Percentiles rank a stretch among this genome's conserved stretches.
phyloP scores from a whole-genome alignment of 2,797 vertebrate genomes.

The Enteromius unitaeniatus region DNA sequence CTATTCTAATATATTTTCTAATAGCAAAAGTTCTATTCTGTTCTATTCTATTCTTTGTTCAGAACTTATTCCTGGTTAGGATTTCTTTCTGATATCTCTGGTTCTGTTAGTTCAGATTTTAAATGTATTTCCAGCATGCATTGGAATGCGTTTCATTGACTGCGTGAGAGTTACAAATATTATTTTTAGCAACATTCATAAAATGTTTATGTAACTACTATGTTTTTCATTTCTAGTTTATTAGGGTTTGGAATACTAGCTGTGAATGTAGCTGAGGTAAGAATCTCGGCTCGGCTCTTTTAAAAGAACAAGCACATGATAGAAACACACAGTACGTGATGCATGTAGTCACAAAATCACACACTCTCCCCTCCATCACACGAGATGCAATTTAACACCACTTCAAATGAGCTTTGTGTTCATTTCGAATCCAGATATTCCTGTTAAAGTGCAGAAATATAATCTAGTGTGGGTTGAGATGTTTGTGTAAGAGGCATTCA shows the following conservation, averaged over 20 bases:
- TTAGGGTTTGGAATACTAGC: background rate
- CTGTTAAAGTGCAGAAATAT: constrained; percentile 29
- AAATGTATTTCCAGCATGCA: background rate
- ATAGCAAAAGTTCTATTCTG: background rate
- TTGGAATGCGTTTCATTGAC: background rate
- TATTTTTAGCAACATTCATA: background rate
- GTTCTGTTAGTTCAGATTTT: background rate
- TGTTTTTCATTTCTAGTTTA: background rate
- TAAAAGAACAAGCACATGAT: background rate
- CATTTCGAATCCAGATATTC: constrained; percentile 19
- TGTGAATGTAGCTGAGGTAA: background rate
- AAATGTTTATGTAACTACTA: background rate
- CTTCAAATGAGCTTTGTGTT: background rate
- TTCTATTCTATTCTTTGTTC: background rate
- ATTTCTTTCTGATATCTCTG: background rate
- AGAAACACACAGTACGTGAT: background rate
- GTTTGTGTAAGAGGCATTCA: background rate
- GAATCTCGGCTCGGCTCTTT: background rate
- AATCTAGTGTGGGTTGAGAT: background rate
- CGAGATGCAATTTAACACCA: background rate
- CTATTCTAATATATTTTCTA: background rate
- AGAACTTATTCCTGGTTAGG: background rate
- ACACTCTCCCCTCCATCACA: background rate
- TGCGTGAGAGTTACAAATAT: background rate
- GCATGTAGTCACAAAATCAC: background rate